Evolutionary conservation across 2,888 invertebrate genomes (phyloP).

Genomic region (Cryptocephalus moraei): DNA sequence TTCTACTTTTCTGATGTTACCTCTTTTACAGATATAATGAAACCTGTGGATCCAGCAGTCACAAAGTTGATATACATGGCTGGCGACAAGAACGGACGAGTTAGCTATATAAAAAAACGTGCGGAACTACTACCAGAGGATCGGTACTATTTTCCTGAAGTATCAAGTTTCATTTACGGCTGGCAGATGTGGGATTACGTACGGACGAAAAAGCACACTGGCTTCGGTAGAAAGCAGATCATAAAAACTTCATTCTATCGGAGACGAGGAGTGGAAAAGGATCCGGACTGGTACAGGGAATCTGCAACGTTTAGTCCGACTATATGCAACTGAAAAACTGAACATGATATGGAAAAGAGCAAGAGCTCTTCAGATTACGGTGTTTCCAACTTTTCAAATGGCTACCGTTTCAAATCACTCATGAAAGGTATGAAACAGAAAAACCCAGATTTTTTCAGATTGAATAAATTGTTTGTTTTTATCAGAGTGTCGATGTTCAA

Average conservation of each 20-base stretch:
- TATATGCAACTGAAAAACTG: slow-evolving; percentile 26
- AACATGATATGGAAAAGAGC: too few relatives aligned
- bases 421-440: too few relatives aligned
- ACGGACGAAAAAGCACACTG: slow-evolving; percentile 26
- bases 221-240: slow-evolving; percentile 43
- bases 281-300: slow-evolving; percentile 45
- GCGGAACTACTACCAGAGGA: slow-evolving; percentile 45
- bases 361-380: too few relatives aligned
- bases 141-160: slow-evolving; percentile 44
- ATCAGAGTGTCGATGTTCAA: too few relatives aligned
- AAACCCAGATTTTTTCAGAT: too few relatives aligned
- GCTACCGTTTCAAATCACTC: too few relatives aligned
- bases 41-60: slow-evolving; percentile 41
- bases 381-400: too few relatives aligned
- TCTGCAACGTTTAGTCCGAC: slow-evolving; percentile 37
- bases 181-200: slow-evolving; percentile 45
- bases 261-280: slow-evolving; percentile 44
- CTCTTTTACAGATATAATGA: slow-evolving; percentile 34
- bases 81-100: slow-evolving; percentile 38
- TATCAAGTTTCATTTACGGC: slow-evolving; percentile 46
- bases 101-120: slow-evolving; percentile 41
- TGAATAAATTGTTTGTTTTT: too few relatives aligned
- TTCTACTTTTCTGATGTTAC: background rate
- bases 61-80: slow-evolving; percentile 40
- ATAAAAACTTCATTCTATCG: slow-evolving; percentile 48